Base-by-base conservation (phyloP, 1,140 invertebrate genomes). In the Temnothorax longispinosus region DNA sequence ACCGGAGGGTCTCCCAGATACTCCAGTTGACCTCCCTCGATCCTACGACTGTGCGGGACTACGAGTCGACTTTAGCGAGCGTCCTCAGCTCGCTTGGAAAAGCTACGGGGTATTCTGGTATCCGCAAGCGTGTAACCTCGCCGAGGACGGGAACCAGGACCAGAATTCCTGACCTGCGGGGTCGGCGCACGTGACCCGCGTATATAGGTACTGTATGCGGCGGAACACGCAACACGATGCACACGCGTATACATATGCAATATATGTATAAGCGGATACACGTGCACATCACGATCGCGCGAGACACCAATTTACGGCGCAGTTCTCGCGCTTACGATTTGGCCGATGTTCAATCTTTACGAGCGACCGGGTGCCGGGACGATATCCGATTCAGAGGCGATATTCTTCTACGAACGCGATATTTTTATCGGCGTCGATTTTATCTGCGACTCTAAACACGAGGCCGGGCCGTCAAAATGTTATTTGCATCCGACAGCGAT, bases 271-370 rank as follows among this genome's bases (percentile, higher is more conserved):
- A 21, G 8, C 60, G 58, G 13, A 67, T 1, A 65, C 32, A 56
- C 18, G 44, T 6, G 44, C 38, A 65, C 35, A 44, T 10, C 27
- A 35, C 47, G 21, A 58, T 52, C 58, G 27, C 58, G 21, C 11
- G 75, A 86, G 47, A 76, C 86, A 88, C 90, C 89, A 88, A 90
- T 90, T 90, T 88, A 88, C 76, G 56, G 47, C 69, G 76, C 64
- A 65, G 58, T 74, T 67, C 80, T 85, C 35, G 62, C 75, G 81
- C 71, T 88, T 85, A 90, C 74, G 88, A 78, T 90, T 86, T 90
- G 80, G 76, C 81, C 64, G 65, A 90, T 90, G 87, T 77, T 64
- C 86, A 76, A 76, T 88, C 89, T 90, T 84, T 65, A 82, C 76
- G 76, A 81, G 58, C 52, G 54, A 80, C 38, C 65, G 72, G 58